These are phyloP conservation scores for Puffinus mauretanicus DNA, from an alignment of 2,113 vertebrate species.

Conservation along the genomic window DNA sequence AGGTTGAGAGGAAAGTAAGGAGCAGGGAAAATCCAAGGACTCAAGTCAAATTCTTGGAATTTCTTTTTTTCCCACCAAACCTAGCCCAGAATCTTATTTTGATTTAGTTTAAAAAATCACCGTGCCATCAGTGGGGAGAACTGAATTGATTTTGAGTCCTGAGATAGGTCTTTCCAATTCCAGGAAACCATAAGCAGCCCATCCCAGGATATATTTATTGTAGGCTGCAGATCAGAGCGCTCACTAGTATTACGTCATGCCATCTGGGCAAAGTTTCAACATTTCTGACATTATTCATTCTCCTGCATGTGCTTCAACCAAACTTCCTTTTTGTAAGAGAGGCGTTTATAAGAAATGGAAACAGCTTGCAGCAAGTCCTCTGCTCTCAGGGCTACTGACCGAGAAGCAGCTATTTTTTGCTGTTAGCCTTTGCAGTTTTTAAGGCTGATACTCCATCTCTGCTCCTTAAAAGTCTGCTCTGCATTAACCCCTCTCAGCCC, in stretches of 20 bases:
- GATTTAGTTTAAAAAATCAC: neutral
- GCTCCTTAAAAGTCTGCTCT: neutral
- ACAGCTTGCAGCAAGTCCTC: neutral
- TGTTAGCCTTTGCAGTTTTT: neutral
- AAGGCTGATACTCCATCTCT: neutral
- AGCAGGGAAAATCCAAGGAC: neutral
- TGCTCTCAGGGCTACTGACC: neutral
- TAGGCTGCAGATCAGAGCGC: neutral
- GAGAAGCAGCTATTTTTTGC: neutral
- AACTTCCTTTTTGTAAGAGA: constrained; percentile 57
- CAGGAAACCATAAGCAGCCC: constrained; percentile 7
- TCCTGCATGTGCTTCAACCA: neutral
- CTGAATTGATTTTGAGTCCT: neutral
- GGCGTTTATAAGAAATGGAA: constrained; percentile 69
- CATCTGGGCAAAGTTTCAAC: constrained; percentile 47
- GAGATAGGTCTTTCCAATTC: constrained; percentile 3
- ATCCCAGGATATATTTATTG: constrained; percentile 35
- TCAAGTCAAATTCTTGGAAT: neutral
- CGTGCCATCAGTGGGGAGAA: neutral
- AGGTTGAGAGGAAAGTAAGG: neutral
- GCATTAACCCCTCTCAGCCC: neutral
- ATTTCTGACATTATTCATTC: constrained; percentile 27
- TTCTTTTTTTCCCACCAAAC: neutral
- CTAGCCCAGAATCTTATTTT: neutral
- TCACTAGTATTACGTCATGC: neutral